A percentile compares a stretch with the other conserved stretches of the same genome.
These are phyloP conservation scores for Ariopsis seemanni DNA, from an alignment of 2,113 vertebrate species.

Conservation along the genomic window DNA sequence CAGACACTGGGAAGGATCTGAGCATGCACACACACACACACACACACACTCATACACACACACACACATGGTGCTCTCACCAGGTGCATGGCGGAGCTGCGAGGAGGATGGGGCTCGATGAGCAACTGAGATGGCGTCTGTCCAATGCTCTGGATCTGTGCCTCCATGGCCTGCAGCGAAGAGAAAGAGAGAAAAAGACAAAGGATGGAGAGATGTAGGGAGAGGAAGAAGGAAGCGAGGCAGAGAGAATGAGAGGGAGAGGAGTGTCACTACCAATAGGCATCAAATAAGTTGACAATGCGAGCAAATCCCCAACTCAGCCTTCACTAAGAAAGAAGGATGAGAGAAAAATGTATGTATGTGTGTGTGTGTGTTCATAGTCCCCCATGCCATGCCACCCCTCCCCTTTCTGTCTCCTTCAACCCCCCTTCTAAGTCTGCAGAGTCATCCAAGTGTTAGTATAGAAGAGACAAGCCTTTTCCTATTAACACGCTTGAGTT, in stretches of 20 bases:
- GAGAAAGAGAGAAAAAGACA: slow-evolving; percentile 62
- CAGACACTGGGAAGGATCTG: neutral
- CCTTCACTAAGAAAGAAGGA: slow-evolving; percentile 64
- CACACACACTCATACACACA: slow-evolving; percentile 27
- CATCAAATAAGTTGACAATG: slow-evolving; percentile 88
- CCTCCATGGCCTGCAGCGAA: slow-evolving; percentile 92
- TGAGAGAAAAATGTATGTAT: slow-evolving; percentile 16
- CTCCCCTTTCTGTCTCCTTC: slow-evolving; percentile 66
- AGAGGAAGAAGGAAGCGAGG: slow-evolving; percentile 32
- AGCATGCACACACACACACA: neutral
- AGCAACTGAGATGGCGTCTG: slow-evolving; percentile 99
- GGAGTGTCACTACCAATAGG: slow-evolving; percentile 87
- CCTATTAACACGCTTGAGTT: slow-evolving; percentile 93
- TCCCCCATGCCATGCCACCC: slow-evolving; percentile 68
- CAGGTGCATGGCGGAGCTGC: slow-evolving; percentile 99
- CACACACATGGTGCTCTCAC: slow-evolving; percentile 78
- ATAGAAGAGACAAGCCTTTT: slow-evolving; percentile 92
- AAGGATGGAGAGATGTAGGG: slow-evolving; percentile 33
- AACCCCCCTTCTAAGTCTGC: slow-evolving; percentile 75
- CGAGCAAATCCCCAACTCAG: slow-evolving; percentile 91
- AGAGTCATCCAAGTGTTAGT: slow-evolving; percentile 94
- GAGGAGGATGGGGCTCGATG: slow-evolving; percentile 99
- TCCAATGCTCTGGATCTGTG: slow-evolving; percentile 97
- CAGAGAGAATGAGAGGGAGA: slow-evolving; percentile 65
- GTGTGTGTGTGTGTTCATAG: slow-evolving; percentile 65